These are phyloP conservation scores for Artibeus lituratus DNA, from an alignment of 2,797 vertebrate species.

Conservation along the genomic window DNA sequence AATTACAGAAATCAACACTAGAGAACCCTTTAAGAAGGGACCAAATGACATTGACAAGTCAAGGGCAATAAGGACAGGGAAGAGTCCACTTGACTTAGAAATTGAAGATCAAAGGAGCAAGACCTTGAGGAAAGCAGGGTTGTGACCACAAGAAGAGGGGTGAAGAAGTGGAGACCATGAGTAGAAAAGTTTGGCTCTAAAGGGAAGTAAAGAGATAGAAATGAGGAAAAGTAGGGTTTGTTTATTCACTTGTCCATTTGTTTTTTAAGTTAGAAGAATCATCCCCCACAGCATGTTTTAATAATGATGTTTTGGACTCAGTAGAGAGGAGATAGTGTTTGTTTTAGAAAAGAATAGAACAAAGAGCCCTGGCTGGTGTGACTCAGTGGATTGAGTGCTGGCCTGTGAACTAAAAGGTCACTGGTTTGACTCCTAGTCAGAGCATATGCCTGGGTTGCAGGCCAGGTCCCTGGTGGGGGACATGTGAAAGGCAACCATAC, in stretches of 20 bases:
- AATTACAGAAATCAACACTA: background rate
- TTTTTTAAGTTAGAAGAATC: background rate
- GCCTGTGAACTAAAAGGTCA: too few species aligned
- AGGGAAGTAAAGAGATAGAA: background rate
- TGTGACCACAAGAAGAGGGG: background rate
- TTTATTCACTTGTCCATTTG: background rate
- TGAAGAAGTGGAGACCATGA: background rate
- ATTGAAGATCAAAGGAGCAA: background rate
- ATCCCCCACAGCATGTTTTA: background rate
- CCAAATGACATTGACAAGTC: background rate
- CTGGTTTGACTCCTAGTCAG: too few species aligned
- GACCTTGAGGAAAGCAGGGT: background rate
- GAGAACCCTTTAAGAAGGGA: background rate
- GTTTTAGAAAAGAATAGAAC: background rate
- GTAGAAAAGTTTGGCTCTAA: background rate
- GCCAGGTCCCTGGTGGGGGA: too few species aligned
- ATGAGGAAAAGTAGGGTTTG: fast-evolving
- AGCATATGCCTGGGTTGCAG: too few species aligned
- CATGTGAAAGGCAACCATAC: too few species aligned
- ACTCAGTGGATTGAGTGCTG: too few species aligned
- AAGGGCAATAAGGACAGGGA: background rate
- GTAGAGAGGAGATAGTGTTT: background rate
- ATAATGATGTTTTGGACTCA: background rate
- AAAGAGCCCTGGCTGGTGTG: background rate
- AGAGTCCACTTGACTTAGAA: background rate